Conservation (phyloP, 1,140 invertebrate species). For the Diorhabda carinulata region DNA sequence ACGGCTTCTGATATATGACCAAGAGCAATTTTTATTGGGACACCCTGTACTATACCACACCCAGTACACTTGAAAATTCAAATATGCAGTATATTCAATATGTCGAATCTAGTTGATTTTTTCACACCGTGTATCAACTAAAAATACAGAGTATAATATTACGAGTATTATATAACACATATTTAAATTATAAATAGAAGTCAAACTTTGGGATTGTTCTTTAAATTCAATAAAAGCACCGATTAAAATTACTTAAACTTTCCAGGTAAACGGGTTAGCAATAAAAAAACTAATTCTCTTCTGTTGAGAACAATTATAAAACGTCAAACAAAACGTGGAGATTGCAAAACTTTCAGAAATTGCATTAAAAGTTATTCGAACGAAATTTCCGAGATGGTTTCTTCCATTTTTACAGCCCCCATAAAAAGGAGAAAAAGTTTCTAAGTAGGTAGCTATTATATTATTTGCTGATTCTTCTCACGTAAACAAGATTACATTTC, state of each 20-base stretch:
- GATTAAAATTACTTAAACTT: not conserved
- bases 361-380: constrained; percentile 14
- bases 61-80: no score
- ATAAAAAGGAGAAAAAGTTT: constrained; percentile 3
- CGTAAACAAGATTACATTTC: constrained; percentile 19
- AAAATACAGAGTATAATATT: no score
- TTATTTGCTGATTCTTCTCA: constrained; percentile 11
- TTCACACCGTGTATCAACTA: no score
- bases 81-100: no score
- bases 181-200: no score
- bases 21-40: no score
- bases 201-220: not conserved
- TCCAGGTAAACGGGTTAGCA: constrained; percentile 5
- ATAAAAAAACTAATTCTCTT: constrained; percentile 6
- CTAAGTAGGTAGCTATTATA: constrained; percentile 16
- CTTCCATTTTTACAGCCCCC: constrained; percentile 6
- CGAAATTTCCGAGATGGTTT: constrained; percentile 1
- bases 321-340: constrained; percentile 9
- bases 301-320: constrained; percentile 5
- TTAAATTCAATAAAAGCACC: not conserved
- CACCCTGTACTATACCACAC: no score
- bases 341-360: constrained; percentile 7
- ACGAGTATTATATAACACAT: no score
- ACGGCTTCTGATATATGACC: no score
- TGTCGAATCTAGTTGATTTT: no score